phyloP scores from a whole-genome alignment of 2,113 vertebrate species.

The Acanthochromis polyacanthus region DNA sequence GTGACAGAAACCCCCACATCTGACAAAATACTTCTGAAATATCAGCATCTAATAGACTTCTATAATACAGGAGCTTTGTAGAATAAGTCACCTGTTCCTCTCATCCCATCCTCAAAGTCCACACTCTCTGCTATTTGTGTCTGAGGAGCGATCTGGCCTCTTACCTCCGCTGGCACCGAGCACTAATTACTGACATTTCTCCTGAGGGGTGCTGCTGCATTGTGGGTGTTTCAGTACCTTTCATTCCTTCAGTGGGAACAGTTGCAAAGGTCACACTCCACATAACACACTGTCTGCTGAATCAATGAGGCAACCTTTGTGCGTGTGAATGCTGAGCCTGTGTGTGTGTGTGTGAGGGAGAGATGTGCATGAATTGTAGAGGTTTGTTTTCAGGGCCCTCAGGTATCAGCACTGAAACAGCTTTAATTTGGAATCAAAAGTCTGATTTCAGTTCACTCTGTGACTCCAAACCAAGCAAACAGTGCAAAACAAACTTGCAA shows the following conservation, averaged over 20 bases:
- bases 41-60: background rate
- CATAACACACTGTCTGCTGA: slow-evolving; percentile 53
- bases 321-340: background rate
- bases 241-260: slow-evolving; percentile 64
- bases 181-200: slow-evolving; percentile 76
- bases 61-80: background rate
- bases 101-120: background rate
- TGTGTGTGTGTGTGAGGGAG: background rate
- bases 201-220: slow-evolving; percentile 55
- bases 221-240: slow-evolving; percentile 59
- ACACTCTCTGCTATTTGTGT: background rate
- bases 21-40: background rate
- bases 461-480: no score
- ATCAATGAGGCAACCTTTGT: slow-evolving; percentile 46
- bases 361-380: background rate
- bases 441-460: no score
- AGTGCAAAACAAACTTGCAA: no score
- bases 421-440: background rate
- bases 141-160: slow-evolving; percentile 40
- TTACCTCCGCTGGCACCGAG: slow-evolving; percentile 36
- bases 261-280: slow-evolving; percentile 66
- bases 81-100: slow-evolving; percentile 8
- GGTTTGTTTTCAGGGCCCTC: background rate
- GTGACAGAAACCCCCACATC: no score
- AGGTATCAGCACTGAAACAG: background rate